Base-by-base conservation (phyloP, 2,888 invertebrate genomes). In the Heterodera filipjevi region DNA sequence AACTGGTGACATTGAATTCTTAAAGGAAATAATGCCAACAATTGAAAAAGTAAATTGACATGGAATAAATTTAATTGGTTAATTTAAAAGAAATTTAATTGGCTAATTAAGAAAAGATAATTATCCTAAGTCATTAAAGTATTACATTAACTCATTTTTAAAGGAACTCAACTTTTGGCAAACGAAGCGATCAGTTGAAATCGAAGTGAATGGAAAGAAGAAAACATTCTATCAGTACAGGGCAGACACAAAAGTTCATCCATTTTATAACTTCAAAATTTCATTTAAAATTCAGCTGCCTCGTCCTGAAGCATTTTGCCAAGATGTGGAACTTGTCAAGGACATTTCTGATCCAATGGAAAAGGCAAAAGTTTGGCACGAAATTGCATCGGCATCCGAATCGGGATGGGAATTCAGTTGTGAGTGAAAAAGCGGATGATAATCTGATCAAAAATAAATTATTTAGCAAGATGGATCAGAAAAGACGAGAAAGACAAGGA, bases 371-470 rank as follows among this genome's bases (percentile, higher is more conserved):
- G 33, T 74, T 59, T 74, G 75, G 75, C 46, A 53, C 16, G 44
- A 74, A 49, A 53, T 78, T 10, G 81, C 81, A 22, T 72, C 77
- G 16, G 85, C 86, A 0, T 95, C 95, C 0, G 96, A 96, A 90
- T 95, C 95, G 0, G 96, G 96, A 3, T 96, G 95, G 96, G 96
- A 96, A 89, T 97, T 95, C 90, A 95, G 95, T 0, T 93, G 94
- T 0, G 92, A 96, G 73, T 49, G 39, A 39, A 10, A 39, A 39
- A 39, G 39, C 39, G 39, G 39, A 39, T 10, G 3, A 39, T 6
- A 10, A 39, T 10, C 3, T 6, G 39, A 39, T 6, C 5, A 49
- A 49, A 5, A 49, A n/a, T 59, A 59, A 59, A 5, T n/a, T 3
- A 59, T 49, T 49, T n/a, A 59, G 53, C 94, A 0, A 92, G 96